Conservation (phyloP, 30 jellyfish, hydroid and myxozoan species). For the Aurelia sp. region DNA sequence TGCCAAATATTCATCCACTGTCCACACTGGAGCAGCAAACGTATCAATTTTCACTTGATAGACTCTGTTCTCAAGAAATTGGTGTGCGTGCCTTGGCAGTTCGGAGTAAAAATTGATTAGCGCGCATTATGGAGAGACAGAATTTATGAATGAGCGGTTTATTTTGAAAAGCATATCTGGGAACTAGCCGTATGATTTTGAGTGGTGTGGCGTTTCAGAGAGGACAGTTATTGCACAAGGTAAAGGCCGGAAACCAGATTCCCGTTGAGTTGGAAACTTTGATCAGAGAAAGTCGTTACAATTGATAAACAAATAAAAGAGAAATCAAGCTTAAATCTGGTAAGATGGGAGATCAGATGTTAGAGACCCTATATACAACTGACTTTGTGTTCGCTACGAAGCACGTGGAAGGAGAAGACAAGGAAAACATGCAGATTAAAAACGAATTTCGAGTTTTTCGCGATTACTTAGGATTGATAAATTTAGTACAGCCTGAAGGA, state of each 20-base stretch:
- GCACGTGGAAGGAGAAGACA: conserved; percentile 83
- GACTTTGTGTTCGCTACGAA: conserved; percentile 64
- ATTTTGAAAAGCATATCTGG: conserved; percentile 10
- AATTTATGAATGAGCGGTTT: conserved; percentile 1
- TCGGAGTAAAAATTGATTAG: background rate
- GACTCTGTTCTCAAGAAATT: too few species aligned
- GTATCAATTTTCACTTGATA: too few species aligned
- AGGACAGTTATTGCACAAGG: background rate
- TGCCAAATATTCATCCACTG: too few species aligned
- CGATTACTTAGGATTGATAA: conserved; percentile 94
- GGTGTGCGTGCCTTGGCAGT: background rate
- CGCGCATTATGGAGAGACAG: background rate
- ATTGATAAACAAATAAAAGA: background rate
- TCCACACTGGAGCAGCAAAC: too few species aligned
- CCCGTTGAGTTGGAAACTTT: too few species aligned
- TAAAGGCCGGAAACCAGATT: background rate
- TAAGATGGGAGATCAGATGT: conserved; percentile 71
- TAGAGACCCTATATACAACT: conserved; percentile 59
- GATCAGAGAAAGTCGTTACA: background rate
- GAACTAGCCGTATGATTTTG: background rate
- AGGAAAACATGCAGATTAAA: conserved; percentile 50
- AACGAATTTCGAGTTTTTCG: conserved; percentile 91
- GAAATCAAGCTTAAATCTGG: background rate
- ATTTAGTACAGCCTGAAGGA: conserved; percentile 87
- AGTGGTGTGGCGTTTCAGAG: background rate